phyloP scores from a whole-genome alignment of 2,113 vertebrate species.

The Pogonocichla stellata region DNA sequence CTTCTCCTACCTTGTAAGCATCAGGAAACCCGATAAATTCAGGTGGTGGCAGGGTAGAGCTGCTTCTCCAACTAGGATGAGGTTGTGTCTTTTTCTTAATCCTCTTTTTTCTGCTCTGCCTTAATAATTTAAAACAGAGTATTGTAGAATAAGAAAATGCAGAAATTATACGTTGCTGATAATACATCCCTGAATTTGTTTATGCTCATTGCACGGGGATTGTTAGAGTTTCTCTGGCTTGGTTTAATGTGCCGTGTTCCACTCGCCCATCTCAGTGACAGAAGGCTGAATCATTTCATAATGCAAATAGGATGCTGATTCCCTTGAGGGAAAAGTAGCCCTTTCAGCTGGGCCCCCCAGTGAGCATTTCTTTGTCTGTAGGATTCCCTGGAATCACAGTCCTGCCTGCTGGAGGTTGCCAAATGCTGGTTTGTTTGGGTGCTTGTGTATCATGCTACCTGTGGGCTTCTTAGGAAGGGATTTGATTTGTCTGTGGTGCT shows the following conservation, averaged over 20 bases:
- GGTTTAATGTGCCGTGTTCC: not conserved
- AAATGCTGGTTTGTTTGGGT: not conserved
- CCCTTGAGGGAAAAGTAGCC: not conserved
- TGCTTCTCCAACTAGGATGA: not conserved
- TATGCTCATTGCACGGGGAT: not conserved
- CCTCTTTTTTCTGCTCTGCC: not conserved
- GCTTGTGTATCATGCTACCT: not conserved
- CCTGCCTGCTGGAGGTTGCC: not conserved
- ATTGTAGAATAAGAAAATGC: not conserved
- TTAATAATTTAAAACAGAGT: not conserved
- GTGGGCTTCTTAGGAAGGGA: not conserved
- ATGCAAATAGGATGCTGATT: not conserved
- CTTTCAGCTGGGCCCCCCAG: not conserved
- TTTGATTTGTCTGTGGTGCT: not conserved
- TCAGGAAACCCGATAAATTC: not conserved
- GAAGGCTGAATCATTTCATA: not conserved
- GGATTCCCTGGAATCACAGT: not conserved
- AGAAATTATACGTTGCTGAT: accelerated
- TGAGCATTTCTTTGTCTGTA: not conserved
- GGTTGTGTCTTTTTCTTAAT: not conserved
- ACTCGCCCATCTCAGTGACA: not conserved
- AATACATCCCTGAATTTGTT: not conserved
- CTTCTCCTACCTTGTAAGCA: not conserved
- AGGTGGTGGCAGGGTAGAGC: not conserved
- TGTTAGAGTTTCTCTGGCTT: not conserved